phyloP scores from a whole-genome alignment of 1,140 invertebrate species.

The Nylanderia fulva region DNA sequence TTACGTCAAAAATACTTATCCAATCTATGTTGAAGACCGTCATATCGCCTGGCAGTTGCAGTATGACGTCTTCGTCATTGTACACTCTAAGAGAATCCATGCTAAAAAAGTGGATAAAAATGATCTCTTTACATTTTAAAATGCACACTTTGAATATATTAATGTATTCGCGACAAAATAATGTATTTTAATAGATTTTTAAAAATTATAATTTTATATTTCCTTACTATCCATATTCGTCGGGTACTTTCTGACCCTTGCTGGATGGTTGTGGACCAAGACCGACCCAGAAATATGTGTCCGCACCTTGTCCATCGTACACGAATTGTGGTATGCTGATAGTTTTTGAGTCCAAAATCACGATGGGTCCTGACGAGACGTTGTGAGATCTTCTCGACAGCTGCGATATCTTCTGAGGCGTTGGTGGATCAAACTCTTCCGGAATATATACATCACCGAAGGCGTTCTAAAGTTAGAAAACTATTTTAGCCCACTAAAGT shows the following conservation, averaged over 20 bases:
- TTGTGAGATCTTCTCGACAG: slow-evolving; percentile 90
- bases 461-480: slow-evolving; percentile 87
- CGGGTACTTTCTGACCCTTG: slow-evolving; percentile 93
- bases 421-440: slow-evolving; percentile 96
- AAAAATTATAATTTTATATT: neutral
- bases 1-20: slow-evolving; percentile 93
- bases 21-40: slow-evolving; percentile 95
- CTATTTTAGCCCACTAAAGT: neutral
- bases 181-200: neutral
- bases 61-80: slow-evolving; percentile 90
- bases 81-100: slow-evolving; percentile 91
- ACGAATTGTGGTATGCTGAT: slow-evolving; percentile 91
- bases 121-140: neutral
- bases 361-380: slow-evolving; percentile 90
- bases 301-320: slow-evolving; percentile 92
- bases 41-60: slow-evolving; percentile 93
- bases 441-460: slow-evolving; percentile 97
- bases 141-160: neutral
- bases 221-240: slow-evolving; percentile 96
- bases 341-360: slow-evolving; percentile 93
- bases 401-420: slow-evolving; percentile 90
- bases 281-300: slow-evolving; percentile 95
- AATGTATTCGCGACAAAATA: neutral
- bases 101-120: slow-evolving; percentile 82
- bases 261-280: slow-evolving; percentile 94